Evolutionary conservation across 2,797 vertebrate genomes (phyloP).

Genomic region (Danio jaintianensis): DNA sequence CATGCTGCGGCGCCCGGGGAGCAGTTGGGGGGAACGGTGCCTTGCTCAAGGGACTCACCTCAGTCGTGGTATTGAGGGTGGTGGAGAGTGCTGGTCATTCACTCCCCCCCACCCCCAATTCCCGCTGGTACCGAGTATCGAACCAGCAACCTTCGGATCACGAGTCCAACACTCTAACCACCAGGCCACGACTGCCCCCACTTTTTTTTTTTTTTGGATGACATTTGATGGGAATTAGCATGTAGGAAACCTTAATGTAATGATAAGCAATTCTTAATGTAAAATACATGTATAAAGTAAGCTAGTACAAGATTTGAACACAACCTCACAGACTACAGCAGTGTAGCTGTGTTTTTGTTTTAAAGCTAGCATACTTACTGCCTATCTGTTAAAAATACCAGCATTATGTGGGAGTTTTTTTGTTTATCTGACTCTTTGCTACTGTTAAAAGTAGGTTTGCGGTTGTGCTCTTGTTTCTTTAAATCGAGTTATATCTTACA

Average conservation of each 20-base stretch:
- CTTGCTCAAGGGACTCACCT: no score
- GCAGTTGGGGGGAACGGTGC: no score
- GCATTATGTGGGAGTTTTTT: neutral
- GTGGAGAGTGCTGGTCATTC: no score
- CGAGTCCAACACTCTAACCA: no score
- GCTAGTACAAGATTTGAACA: neutral
- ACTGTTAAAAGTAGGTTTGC: neutral
- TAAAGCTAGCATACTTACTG: neutral
- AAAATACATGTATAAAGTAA: neutral
- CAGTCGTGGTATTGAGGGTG: no score
- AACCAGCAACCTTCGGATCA: no score
- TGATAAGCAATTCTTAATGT: neutral
- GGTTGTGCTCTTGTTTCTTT: slow-evolving; percentile 45
- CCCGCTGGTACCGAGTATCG: no score
- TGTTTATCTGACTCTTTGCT: neutral
- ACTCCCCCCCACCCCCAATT: no score
- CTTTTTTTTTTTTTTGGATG: no score
- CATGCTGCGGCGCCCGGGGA: no score
- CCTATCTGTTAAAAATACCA: neutral
- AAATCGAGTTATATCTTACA: slow-evolving; percentile 35
- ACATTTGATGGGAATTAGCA: neutral
- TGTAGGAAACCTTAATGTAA: neutral
- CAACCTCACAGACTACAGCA: neutral
- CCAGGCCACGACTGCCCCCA: no score
- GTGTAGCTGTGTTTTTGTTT: neutral